Evolutionary conservation across 2,888 invertebrate genomes (phyloP), one percentile per base, ranked within the genome.

Genomic region (Cyrtodaria siliqua): DNA sequence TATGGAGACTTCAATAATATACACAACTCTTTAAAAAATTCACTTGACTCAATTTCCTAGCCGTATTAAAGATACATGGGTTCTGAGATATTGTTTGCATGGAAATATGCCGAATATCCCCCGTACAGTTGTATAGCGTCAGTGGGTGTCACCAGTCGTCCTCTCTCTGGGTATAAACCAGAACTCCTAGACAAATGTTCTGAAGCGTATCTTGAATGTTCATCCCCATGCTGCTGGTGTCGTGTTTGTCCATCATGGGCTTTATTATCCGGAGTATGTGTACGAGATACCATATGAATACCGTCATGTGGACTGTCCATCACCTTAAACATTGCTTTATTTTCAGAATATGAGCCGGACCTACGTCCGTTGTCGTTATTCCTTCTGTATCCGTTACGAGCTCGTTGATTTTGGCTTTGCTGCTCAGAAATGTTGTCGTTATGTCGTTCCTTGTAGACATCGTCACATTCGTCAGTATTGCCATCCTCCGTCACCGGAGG

Each of bases 121-220:
- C 82, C 82, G 26, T 73, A 79, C 18, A 64, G 40, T 57, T 69
- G 72, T 20, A 79, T 66, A 16, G 73, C 66, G 29, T 78, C 70
- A 20, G 63, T 67, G 1, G 66, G 73, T n/a, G 59, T 55, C 20
- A 78, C 64, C 18, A 53, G 52, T 59, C 70, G 60, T 14, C 62
- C 72, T 40, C 27, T 66, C 59, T 59, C 24, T 0, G 71, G 71
- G 24, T 62, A 71, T 6, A 56, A n/a, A 16, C 33, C 18, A 24
- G 49, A 53, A 33, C 33, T 33, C 33, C 33, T 33, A 12, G 33
- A 33, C 33, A 33, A 4, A 33, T 33, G 33, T 4, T 33, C 33
- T 8, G 33, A 33, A 8, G 33, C 12, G 33, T 33, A 12, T 33
- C 33, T 33, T 4, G 33, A 33, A 12, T 33, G 4, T 8, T 4